A percentile compares a stretch with the other conserved stretches of the same genome.
phyloP scores from a whole-genome alignment of 2,797 vertebrate species.

The Gymnodraco acuticeps region DNA sequence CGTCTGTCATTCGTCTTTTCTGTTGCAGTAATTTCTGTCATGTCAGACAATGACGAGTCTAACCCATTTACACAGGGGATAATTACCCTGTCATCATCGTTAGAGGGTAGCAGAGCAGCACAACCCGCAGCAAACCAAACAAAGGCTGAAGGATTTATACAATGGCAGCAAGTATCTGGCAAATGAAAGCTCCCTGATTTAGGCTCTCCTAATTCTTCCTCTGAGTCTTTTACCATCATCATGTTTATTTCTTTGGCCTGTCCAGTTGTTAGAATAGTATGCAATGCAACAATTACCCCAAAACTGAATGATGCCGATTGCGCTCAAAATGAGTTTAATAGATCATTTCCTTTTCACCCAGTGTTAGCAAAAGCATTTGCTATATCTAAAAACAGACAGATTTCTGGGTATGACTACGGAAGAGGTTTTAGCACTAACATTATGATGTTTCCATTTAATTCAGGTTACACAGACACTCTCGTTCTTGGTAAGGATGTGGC shows the following conservation, averaged over 20 bases:
- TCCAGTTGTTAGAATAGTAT: not conserved
- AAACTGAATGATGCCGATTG: not conserved
- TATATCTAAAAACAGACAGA: not conserved
- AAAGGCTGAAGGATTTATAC: conserved; percentile 32
- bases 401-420: not conserved
- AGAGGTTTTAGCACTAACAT: not conserved
- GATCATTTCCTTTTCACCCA: not conserved
- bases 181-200: conserved; percentile 2
- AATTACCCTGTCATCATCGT: conserved; percentile 60
- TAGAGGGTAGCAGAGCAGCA: conserved; percentile 40
- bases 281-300: not conserved
- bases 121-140: conserved; percentile 30
- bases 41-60: conserved; percentile 36
- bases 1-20: conserved; percentile 32
- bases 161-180: not conserved
- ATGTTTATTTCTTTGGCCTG: conserved; percentile 1
- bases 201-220: not conserved
- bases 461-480: not conserved
- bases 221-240: not conserved
- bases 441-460: not conserved
- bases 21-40: conserved; percentile 38
- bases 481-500: conserved; percentile 57
- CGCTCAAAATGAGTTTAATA: not conserved
- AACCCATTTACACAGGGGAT: conserved; percentile 32
- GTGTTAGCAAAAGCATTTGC: not conserved